A percentile compares a stretch with the other conserved stretches of the same genome.
These are phyloP conservation scores for Epizoanthus ramosus DNA, from an alignment of 92 coral and sea anemone species.

Conservation along the genomic window DNA sequence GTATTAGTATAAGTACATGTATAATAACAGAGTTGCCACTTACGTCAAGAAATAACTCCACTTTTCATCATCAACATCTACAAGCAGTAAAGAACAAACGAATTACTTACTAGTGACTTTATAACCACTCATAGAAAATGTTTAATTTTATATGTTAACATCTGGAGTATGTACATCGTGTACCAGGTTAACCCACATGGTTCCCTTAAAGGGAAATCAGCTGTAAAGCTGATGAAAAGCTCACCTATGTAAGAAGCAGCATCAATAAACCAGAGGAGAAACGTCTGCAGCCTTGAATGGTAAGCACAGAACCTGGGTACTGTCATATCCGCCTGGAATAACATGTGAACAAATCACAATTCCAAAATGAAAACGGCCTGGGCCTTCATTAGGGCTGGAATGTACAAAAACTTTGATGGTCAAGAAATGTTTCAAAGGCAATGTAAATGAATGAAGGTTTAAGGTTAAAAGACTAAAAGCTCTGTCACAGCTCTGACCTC, in stretches of 20 bases:
- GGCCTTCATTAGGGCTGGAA: too few species aligned
- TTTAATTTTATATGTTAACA: too few species aligned
- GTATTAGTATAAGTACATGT: too few species aligned
- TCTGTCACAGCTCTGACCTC: too few species aligned
- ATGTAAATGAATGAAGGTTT: too few species aligned
- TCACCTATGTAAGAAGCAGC: constrained; percentile 93
- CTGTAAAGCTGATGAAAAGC: background rate
- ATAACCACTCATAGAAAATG: too few species aligned
- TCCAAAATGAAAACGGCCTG: background rate
- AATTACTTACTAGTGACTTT: background rate
- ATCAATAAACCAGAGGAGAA: constrained; percentile 95
- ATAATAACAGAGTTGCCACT: constrained; percentile 36
- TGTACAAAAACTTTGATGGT: too few species aligned
- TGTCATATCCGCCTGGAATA: constrained; percentile 68
- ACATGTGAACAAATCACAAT: background rate
- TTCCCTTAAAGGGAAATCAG: too few species aligned
- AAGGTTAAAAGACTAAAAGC: too few species aligned
- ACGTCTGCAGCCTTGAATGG: constrained; percentile 90
- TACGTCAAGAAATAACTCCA: constrained; percentile 90
- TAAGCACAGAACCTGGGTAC: constrained; percentile 82
- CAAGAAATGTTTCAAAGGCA: too few species aligned
- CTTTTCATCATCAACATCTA: constrained; percentile 93
- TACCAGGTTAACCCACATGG: too few species aligned
- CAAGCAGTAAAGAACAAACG: background rate
- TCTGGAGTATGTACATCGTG: too few species aligned